Conservation (phyloP, 2,113 vertebrate genomes). For the Cavia porcellus region DNA sequence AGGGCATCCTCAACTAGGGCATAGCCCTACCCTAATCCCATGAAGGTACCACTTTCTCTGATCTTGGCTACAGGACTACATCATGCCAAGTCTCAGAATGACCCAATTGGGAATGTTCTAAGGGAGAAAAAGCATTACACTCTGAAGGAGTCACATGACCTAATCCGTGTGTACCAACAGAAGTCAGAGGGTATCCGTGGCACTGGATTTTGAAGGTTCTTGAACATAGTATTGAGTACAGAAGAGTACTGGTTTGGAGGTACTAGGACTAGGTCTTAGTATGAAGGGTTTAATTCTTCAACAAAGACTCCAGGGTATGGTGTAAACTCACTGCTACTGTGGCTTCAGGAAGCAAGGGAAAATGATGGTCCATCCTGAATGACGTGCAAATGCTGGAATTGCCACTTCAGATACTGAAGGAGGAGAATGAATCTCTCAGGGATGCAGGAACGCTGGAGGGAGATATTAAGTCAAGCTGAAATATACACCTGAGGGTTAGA, state of each 20-base stretch:
- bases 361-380: neutral
- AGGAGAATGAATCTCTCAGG: neutral
- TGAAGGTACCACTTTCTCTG: neutral
- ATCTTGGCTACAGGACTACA: neutral
- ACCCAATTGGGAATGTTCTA: neutral
- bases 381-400: neutral
- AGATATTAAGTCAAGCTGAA: neutral
- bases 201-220: constrained; percentile 20
- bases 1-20: neutral
- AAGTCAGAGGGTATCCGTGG: neutral
- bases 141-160: neutral
- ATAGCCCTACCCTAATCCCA: neutral
- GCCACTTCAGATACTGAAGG: neutral
- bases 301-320: neutral
- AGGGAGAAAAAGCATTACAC: neutral
- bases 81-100: neutral
- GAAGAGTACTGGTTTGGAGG: neutral
- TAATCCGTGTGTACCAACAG: neutral
- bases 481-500: neutral
- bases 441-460: neutral
- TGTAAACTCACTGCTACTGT: neutral
- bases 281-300: neutral
- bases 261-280: neutral
- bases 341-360: neutral
- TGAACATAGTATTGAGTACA: neutral